Evolutionary conservation across 2,113 vertebrate genomes (phyloP).

Genomic region (Burhinus bistriatus): DNA sequence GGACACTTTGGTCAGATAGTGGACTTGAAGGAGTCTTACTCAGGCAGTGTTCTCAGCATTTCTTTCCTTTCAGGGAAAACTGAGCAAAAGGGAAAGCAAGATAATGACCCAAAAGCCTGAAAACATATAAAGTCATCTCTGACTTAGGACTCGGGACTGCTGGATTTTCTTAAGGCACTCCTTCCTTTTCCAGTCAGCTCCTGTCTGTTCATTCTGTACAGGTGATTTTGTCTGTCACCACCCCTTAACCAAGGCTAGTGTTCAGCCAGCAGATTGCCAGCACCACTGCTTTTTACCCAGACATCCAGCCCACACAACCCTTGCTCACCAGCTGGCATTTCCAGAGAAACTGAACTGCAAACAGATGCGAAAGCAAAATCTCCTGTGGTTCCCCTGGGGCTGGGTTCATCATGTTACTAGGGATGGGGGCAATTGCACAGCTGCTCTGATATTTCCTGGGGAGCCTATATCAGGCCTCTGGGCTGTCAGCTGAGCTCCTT

Average conservation of each 20-base stretch:
- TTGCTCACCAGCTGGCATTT: slow-evolving; percentile 13
- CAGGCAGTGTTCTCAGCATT: neutral
- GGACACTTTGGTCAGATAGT: neutral
- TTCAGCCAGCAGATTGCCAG: neutral
- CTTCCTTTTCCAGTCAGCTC: neutral
- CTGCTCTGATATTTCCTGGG: slow-evolving; percentile 1
- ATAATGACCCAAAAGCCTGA: neutral
- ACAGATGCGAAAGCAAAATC: neutral
- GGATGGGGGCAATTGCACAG: neutral
- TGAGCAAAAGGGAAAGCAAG: neutral
- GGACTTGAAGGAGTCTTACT: neutral
- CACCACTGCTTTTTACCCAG: neutral
- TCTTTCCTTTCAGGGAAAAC: neutral
- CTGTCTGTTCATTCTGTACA: neutral
- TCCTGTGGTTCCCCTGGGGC: neutral
- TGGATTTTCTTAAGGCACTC: neutral
- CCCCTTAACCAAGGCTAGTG: neutral
- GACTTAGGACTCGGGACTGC: neutral
- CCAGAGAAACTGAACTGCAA: neutral
- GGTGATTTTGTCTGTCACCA: neutral
- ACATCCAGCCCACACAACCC: neutral
- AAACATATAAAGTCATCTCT: neutral
- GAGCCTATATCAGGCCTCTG: neutral
- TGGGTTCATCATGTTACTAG: neutral
- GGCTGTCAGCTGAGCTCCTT: slow-evolving; percentile 7